Evolutionary conservation across 2,113 vertebrate genomes (phyloP).

Genomic region (Rhinogobius similis): DNA sequence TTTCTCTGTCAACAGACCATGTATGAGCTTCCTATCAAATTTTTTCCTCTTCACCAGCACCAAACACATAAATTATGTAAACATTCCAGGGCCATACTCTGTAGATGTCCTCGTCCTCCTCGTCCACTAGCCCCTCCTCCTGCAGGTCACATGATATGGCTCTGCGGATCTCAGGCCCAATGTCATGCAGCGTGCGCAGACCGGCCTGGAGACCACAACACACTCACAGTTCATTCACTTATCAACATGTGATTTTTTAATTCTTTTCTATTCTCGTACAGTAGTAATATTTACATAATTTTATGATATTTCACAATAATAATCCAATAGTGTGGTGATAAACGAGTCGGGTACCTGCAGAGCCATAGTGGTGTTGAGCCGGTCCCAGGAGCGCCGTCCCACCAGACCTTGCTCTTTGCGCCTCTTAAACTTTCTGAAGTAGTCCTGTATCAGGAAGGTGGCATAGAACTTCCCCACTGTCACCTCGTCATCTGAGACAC

Average conservation of each 20-base stretch:
- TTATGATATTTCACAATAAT: background rate
- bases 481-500: conserved; percentile 99
- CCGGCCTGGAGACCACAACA: conserved; percentile 86
- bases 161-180: conserved; percentile 96
- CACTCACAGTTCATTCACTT: background rate
- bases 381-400: conserved; percentile 83
- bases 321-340: background rate
- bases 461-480: conserved; percentile 99
- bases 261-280: no score
- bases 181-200: conserved; percentile 97
- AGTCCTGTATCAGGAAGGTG: conserved; percentile 99
- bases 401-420: conserved; percentile 98
- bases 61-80: background rate
- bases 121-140: conserved; percentile 92
- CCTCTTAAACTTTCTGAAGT: conserved; percentile 99
- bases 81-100: conserved; percentile 78
- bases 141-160: conserved; percentile 99
- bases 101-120: conserved; percentile 92
- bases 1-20: conserved; percentile 84
- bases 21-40: background rate
- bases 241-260: background rate
- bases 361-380: conserved; percentile 91
- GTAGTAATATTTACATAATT: background rate
- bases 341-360: conserved; percentile 76
- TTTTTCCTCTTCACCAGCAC: background rate